Conservation (phyloP, 2,888 invertebrate genomes). For the Hylaea fasciaria region DNA sequence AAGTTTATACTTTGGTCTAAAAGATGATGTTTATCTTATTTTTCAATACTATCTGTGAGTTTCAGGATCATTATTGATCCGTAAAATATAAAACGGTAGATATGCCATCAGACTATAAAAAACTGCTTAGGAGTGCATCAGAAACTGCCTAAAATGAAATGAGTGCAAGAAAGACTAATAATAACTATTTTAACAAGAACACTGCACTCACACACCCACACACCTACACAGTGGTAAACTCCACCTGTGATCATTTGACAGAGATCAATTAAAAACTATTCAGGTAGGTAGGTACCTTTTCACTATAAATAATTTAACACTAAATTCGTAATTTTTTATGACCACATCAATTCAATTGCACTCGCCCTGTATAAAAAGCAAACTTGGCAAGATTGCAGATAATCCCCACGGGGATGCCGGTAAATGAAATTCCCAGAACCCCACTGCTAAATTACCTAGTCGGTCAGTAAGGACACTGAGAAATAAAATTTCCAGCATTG, state of each 20-base stretch:
- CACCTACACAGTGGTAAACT: neutral
- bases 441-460: too few species aligned
- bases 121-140: neutral
- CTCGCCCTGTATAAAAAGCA: too few species aligned
- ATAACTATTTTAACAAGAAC: neutral
- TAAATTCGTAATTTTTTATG: constrained; percentile 2
- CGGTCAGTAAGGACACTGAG: too few species aligned
- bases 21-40: neutral
- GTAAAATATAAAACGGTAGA: neutral
- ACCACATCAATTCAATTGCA: too few species aligned
- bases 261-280: constrained; percentile 2
- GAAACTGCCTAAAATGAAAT: neutral
- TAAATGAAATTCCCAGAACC: too few species aligned
- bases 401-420: too few species aligned
- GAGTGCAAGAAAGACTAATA: neutral
- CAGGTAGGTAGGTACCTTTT: too few species aligned
- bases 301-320: neutral
- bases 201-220: neutral
- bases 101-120: too few species aligned
- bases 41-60: too few species aligned
- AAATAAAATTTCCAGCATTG: too few species aligned
- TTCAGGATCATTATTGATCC: neutral
- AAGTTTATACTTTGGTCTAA: neutral
- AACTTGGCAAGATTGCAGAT: too few species aligned
- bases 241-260: constrained; percentile 1